Evolutionary conservation across 2,113 vertebrate species (phyloP).

Genomic region (Cinclus mexicanus): DNA sequence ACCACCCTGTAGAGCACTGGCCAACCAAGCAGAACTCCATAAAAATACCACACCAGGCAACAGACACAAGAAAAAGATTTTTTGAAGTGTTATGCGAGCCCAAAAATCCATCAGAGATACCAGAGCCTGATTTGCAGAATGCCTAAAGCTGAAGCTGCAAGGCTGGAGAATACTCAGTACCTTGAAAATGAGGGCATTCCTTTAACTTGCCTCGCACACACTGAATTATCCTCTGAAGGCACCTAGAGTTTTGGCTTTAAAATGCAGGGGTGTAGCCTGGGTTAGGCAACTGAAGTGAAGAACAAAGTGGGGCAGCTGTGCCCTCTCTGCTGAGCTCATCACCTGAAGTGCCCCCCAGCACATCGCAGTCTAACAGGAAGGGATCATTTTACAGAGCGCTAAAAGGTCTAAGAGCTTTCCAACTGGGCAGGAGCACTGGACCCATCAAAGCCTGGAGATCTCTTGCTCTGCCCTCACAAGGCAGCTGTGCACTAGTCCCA

Average conservation of each 20-base stretch:
- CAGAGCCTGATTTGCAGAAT: background rate
- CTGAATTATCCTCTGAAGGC: background rate
- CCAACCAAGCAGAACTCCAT: background rate
- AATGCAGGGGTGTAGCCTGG: background rate
- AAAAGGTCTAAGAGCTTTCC: background rate
- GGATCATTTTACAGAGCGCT: background rate
- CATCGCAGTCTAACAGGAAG: background rate
- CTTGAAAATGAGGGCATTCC: background rate
- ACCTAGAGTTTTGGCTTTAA: background rate
- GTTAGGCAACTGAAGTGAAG: background rate
- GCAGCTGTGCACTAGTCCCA: accelerated
- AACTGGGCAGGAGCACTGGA: background rate
- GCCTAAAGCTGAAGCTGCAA: background rate
- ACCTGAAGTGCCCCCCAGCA: background rate
- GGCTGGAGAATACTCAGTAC: background rate
- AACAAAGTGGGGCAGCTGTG: background rate
- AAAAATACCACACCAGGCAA: background rate
- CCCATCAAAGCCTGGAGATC: background rate
- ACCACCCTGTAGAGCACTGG: background rate
- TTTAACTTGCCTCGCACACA: background rate
- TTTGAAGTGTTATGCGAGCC: accelerated
- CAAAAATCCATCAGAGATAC: background rate
- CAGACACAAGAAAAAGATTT: background rate
- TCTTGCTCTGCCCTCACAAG: background rate
- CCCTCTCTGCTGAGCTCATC: background rate